Evolutionary conservation across 2,888 invertebrate species (phyloP), one percentile per base, ranked within the genome.

Genomic region (Lepidonotus clava): DNA sequence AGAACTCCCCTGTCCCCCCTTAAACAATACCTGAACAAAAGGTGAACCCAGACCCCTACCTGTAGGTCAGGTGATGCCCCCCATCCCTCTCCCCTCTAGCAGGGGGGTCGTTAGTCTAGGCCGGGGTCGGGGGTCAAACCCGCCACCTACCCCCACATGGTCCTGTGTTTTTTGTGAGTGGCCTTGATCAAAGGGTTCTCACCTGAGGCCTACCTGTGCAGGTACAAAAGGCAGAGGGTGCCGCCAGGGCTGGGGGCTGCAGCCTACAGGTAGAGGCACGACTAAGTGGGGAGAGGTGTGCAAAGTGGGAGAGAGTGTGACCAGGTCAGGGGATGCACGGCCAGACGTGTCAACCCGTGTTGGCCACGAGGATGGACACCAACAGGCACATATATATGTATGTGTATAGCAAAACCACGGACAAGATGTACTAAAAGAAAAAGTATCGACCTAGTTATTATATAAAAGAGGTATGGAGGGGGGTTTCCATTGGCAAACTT

Each of bases 11-110:
- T 11, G 5, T 24, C n/a, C n/a, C n/a, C 1, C 38, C 38, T 71
- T 71, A 71, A 71, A 71, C 71, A 41, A 80, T 80, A 46, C 80
- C 41, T 24, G 71, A 38, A 80, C 80, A 80, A 80, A 80, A 34
- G 80, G 32, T 80, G 41, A 80, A 80, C 80, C 80, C 80, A 41
- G 46, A 11, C 32, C 51, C 28, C 21, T 24, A 80, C 71, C 46
- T 46, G 11, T 11, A 18, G 71, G 71, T 71, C 71, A 71, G 71
- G 38, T 71, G 71, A 71, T 71, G 71, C 5, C 71, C 38, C 38
- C 71, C 34, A 11, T n/a, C 36, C 36, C 36, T 34, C 38, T 38
- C 34, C 34, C 71, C 61, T n/a, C n/a, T n/a, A n/a, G n/a, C n/a
- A n/a, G n/a, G n/a, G n/a, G n/a, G 24, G 61, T 61, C 61, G 61